Evolutionary conservation across 2,888 invertebrate species (phyloP).

Genomic region (Pyrocoelia pectoralis): DNA sequence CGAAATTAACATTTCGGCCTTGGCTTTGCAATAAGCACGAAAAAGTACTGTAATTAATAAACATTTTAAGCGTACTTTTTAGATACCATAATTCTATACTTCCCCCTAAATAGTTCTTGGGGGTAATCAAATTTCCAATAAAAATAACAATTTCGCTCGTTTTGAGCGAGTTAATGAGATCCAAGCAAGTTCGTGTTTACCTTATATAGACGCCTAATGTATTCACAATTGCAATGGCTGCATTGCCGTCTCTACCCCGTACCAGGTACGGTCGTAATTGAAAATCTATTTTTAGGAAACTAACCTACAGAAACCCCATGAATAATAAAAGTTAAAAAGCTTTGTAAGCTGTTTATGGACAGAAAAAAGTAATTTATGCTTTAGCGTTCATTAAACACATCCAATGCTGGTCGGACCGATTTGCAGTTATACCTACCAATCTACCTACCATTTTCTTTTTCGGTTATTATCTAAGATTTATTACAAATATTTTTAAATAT

Average conservation of each 20-base stretch:
- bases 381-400: neutral
- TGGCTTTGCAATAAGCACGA: too few species aligned
- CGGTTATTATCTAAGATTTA: too few species aligned
- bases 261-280: conserved; percentile 42
- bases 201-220: conserved; percentile 42
- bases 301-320: conserved; percentile 28
- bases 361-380: neutral
- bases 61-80: too few species aligned
- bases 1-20: too few species aligned
- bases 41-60: too few species aligned
- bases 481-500: too few species aligned
- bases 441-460: too few species aligned
- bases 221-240: conserved; percentile 37
- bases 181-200: conserved; percentile 44
- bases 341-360: conserved; percentile 6
- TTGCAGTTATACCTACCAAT: too few species aligned
- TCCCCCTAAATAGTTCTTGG: neutral
- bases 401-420: neutral
- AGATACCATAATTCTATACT: too few species aligned
- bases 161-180: conserved; percentile 40
- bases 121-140: conserved; percentile 29
- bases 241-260: conserved; percentile 33
- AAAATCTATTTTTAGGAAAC: conserved; percentile 42
- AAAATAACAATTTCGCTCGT: conserved; percentile 34
- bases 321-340: conserved; percentile 18